Conservation (phyloP, 2,113 vertebrate species). For the Gymnocephalus cernua region DNA sequence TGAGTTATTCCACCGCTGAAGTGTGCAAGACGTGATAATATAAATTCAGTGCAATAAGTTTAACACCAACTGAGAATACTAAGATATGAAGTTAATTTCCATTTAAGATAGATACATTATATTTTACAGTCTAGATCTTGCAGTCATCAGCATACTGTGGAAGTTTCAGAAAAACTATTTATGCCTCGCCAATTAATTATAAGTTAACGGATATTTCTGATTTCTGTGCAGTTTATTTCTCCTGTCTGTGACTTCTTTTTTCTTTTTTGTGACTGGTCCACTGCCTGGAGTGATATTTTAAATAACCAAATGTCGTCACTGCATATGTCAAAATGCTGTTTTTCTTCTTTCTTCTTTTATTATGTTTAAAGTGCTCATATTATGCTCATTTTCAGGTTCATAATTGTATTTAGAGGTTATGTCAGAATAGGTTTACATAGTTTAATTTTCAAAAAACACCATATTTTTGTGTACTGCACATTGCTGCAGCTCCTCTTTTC, state of each 20-base stretch:
- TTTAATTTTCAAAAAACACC: too few relatives aligned
- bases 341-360: neutral
- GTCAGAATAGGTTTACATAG: too few relatives aligned
- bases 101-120: neutral
- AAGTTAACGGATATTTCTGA: too few relatives aligned
- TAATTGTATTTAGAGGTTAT: too few relatives aligned
- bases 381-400: too few relatives aligned
- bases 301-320: neutral
- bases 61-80: neutral
- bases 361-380: too few relatives aligned
- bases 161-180: too few relatives aligned
- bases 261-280: neutral
- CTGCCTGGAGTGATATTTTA: too few relatives aligned
- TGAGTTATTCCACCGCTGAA: conserved; percentile 24
- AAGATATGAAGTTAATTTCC: neutral
- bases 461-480: too few relatives aligned
- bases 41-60: neutral
- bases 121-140: neutral
- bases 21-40: neutral
- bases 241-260: neutral
- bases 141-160: neutral
- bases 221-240: neutral
- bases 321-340: neutral
- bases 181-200: too few relatives aligned
- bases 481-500: too few relatives aligned